Conservation (phyloP, 2,888 invertebrate genomes). For the Agrypnus murinus region DNA sequence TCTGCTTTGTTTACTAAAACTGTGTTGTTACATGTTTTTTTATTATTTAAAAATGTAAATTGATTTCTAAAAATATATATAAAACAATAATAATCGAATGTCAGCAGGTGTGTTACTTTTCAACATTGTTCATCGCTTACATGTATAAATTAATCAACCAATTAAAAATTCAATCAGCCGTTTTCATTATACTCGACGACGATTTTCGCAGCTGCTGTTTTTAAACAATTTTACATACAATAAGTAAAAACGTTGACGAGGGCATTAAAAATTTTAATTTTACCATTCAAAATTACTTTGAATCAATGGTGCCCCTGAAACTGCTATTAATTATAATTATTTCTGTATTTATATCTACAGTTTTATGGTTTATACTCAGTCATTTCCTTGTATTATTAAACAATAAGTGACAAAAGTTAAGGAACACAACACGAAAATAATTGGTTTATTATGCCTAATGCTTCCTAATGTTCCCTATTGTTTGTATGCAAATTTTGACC, state of each 20-base stretch:
- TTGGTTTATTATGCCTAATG: constrained; percentile 54
- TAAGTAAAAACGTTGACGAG: constrained; percentile 1
- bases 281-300: constrained; percentile 32
- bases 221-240: constrained; percentile 38
- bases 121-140: neutral
- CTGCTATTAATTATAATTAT: constrained; percentile 14
- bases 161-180: constrained; percentile 33
- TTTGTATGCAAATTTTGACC: constrained; percentile 49
- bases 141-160: constrained; percentile 14
- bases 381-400: constrained; percentile 49
- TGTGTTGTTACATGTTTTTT: too few relatives aligned
- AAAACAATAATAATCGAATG: too few relatives aligned
- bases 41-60: too few relatives aligned
- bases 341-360: constrained; percentile 27
- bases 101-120: constrained; percentile 19
- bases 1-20: too few relatives aligned
- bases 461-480: constrained; percentile 49
- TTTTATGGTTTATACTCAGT: constrained; percentile 33
- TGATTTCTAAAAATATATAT: too few relatives aligned
- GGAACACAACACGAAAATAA: constrained; percentile 50
- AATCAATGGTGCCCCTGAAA: neutral
- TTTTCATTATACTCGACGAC: constrained; percentile 1
- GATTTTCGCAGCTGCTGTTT: constrained; percentile 40
- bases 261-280: constrained; percentile 43
- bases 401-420: constrained; percentile 50